Percentiles rank a stretch among this genome's conserved stretches.
phyloP scores from a whole-genome alignment of 2,888 invertebrate genomes.

The Pseudanteris insignis region DNA sequence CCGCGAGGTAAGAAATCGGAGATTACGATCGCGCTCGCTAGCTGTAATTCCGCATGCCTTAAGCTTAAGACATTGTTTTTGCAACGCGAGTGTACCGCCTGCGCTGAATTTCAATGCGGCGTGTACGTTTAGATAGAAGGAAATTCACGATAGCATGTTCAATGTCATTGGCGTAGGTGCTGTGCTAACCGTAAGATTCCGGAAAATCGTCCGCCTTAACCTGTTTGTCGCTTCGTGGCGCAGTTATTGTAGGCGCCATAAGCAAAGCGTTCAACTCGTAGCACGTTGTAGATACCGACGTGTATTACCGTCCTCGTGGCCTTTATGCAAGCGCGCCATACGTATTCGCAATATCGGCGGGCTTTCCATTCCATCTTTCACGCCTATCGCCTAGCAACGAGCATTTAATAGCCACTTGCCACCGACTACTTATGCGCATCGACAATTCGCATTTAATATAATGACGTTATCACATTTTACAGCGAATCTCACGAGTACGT shows the following conservation, averaged over 20 bases:
- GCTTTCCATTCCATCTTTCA: conserved; percentile 32
- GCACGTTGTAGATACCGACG: conserved; percentile 22
- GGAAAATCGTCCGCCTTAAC: conserved; percentile 17
- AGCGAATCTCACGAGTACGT: conserved; percentile 32
- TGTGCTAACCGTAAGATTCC: conserved; percentile 30
- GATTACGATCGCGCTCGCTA: too few species aligned
- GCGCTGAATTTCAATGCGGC: conserved; percentile 18
- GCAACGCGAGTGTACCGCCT: neutral
- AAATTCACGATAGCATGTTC: conserved; percentile 27
- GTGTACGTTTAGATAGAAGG: conserved; percentile 5
- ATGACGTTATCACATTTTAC: conserved; percentile 40
- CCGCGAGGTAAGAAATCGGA: neutral
- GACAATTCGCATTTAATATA: conserved; percentile 39
- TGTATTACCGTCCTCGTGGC: conserved; percentile 34
- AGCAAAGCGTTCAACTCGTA: conserved; percentile 29
- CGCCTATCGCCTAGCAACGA: conserved; percentile 41
- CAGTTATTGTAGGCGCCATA: conserved; percentile 25
- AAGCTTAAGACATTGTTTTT: neutral
- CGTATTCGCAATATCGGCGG: conserved; percentile 30
- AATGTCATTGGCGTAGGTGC: conserved; percentile 20
- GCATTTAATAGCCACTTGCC: conserved; percentile 39
- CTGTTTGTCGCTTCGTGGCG: conserved; percentile 5
- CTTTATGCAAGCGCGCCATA: conserved; percentile 32
- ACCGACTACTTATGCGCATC: conserved; percentile 40
- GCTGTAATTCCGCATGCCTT: too few species aligned